Base-by-base conservation (phyloP, 2,888 invertebrate species). In the Tetragnatha montana region DNA sequence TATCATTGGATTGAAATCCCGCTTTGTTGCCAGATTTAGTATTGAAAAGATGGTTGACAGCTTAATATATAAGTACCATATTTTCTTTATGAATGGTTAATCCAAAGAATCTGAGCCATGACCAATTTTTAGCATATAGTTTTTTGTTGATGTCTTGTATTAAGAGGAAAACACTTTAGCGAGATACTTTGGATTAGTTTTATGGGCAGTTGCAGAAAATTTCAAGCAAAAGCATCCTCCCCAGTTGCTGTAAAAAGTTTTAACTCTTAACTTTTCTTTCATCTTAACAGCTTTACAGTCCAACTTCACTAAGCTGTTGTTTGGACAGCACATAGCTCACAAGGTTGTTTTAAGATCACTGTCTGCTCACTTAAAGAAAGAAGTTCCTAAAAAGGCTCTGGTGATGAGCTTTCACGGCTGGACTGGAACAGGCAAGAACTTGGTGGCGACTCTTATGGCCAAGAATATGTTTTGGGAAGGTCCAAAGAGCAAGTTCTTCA, bases 391-490 rank as follows among this genome's bases (percentile, higher is more conserved):
- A n/a, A 95, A 95, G 92, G 97, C 99, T n/a, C 94, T 99, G 81
- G 97, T 96, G 0, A 95, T 99, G 92, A 98, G 98, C 93, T 96
- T 99, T 92, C 99, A 99, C 94, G 99, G 99, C 0, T 96, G 96
- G 94, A 96, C 98, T 0, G 99, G 99, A 17, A 96, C 96, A 68
- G 99, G 99, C 0, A 99, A 99, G 93, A 98, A 97, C 93, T 97
- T 96, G 94, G 96, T 97, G 17, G 94, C 96, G 0, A 95, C 95
- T 90, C 95, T 97, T 93, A 96, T 98, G 91, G 96, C 96, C 0
- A 95, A 96, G 82, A 95, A 95, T 91, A 93, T 97, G 19, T 98
- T 95, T 93, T 93, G 93, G 89, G 93, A 95, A 49, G 97, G 98
- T 0, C 94, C 95, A 92, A 93, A 92, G 84, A 98, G 98, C 93